These are phyloP conservation scores for Burhinus bistriatus DNA, from an alignment of 2,113 vertebrate species.

Conservation along the genomic window DNA sequence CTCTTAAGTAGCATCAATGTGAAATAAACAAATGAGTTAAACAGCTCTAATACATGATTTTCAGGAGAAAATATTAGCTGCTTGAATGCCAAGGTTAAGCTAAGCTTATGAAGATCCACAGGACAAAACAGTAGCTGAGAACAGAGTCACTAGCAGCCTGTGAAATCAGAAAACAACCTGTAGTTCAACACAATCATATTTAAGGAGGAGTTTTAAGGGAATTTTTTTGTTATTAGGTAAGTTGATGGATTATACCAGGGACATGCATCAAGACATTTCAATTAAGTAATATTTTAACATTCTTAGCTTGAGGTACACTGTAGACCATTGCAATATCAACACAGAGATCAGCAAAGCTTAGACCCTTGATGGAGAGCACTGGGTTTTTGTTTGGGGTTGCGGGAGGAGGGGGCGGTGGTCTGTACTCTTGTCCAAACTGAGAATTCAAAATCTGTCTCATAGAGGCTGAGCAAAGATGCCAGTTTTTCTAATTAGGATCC, in stretches of 20 bases:
- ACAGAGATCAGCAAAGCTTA: background rate
- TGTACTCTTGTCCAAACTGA: background rate
- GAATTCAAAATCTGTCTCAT: background rate
- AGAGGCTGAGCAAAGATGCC: background rate
- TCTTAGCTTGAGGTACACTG: background rate
- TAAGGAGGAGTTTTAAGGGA: background rate
- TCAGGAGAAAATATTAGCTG: background rate
- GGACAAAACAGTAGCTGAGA: background rate
- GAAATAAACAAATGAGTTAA: slow-evolving; percentile 7
- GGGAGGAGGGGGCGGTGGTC: background rate
- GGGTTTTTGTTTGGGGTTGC: background rate
- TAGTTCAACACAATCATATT: background rate
- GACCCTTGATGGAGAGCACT: background rate
- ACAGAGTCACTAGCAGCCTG: background rate
- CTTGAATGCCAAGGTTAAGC: background rate
- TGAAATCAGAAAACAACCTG: background rate
- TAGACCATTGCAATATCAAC: background rate
- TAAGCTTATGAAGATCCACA: background rate
- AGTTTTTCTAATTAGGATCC: background rate
- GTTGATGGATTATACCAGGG: background rate
- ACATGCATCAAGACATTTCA: background rate
- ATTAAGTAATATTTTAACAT: background rate
- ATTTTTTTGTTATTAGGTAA: background rate
- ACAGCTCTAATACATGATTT: background rate
- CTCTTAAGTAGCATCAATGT: background rate